Base-by-base conservation (phyloP, 1,140 invertebrate genomes). In the Maconellicoccus hirsutus region DNA sequence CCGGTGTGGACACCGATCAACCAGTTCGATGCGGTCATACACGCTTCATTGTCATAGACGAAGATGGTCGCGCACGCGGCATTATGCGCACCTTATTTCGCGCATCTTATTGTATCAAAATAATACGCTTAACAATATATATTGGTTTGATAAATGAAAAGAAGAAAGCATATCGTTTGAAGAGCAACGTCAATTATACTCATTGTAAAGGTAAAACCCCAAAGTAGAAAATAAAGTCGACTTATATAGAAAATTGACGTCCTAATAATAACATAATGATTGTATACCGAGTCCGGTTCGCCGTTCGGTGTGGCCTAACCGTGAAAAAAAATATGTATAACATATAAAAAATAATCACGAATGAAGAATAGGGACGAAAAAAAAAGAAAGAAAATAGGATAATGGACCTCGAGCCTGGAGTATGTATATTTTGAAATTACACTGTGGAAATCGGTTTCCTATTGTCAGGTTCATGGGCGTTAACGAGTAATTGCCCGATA, bases 231-330 rank as follows among this genome's bases (percentile, higher is more conserved):
- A 66, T 66, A 66, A 59, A 16, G 25, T 26, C 25, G 22, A 66
- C 22, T 66, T 66, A 66, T 23, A 66, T 25, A 66, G 61, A 66
- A 66, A 66, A 66, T 66, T 26, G 61, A 66, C 61, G 61, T 66
- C 61, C 61, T 66, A 66, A 66, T 66, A 66, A 66, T 66, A 66
- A 66, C 61, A 66, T 66, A 66, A 66, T 66, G 22, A 66, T 66
- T 19, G n/a, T 66, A 66, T 66, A 66, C 21, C 21, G 61, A 10
- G 61, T 66, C 10, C 10, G 21, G 61, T 23, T 23, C 61, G 42
- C 22, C 2, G 61, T 59, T 59, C 21, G 21, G 52, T 59, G 52
- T 59, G 16, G 52, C 52, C 52, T 59, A 22, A 59, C 52, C 25
- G 25, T 66, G 25, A 25, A 66, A 25, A 66, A 26, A 66, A 66